phyloP scores from a whole-genome alignment of 2,113 vertebrate species.

The Misgurnus anguillicaudatus region DNA sequence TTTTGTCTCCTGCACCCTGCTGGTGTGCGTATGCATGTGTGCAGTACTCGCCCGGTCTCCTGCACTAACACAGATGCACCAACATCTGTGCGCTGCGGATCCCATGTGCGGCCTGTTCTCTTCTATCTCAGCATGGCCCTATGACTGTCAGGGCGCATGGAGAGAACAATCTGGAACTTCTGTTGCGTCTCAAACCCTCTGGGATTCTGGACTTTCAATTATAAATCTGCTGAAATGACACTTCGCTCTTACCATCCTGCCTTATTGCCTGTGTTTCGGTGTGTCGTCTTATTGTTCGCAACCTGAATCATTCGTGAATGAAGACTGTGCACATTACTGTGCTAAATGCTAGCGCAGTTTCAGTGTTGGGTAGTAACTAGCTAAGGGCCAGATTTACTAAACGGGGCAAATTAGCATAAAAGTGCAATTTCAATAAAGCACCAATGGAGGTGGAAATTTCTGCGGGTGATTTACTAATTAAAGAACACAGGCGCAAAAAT shows the following conservation, averaged over 20 bases:
- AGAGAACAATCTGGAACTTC: constrained; percentile 75
- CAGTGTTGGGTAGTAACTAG: no score
- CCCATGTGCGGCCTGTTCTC: constrained; percentile 81
- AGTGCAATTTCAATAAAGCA: no score
- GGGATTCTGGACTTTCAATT: constrained; percentile 66
- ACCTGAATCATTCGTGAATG: background rate
- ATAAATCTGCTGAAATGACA: constrained; percentile 61
- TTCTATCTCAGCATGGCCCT: constrained; percentile 83
- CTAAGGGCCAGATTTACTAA: no score
- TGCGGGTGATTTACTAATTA: no score
- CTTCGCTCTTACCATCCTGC: constrained; percentile 16
- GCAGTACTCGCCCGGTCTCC: constrained; percentile 54
- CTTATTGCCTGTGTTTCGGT: background rate
- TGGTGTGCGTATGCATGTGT: constrained; percentile 50
- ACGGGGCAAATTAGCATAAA: no score
- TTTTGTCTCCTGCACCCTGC: constrained; percentile 51
- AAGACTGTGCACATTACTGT: no score
- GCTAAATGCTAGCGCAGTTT: background rate
- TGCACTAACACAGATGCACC: constrained; percentile 76
- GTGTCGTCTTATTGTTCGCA: background rate
- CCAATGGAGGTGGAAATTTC: no score
- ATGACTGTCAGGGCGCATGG: constrained; percentile 84
- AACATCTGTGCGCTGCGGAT: constrained; percentile 89
- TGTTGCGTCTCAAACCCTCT: constrained; percentile 66
- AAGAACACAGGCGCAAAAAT: no score